Conservation (phyloP, 2,113 vertebrate species). For the Zeus faber region DNA sequence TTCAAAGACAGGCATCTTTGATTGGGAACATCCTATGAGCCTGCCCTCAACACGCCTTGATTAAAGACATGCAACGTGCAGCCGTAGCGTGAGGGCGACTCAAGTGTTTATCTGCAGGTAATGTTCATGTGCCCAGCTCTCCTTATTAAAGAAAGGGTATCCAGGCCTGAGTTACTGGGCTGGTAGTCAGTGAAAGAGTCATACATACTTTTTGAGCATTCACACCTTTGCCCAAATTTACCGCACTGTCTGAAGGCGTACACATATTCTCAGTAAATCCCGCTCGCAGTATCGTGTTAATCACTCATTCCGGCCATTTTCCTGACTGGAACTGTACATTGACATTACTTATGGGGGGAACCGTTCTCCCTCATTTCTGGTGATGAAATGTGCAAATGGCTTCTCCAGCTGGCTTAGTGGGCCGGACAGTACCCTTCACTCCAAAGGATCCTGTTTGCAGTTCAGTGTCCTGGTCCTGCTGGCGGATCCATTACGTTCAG, state of each 20-base stretch:
- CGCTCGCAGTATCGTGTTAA: no score
- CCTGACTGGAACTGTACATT: conserved; percentile 6
- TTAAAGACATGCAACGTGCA: conserved; percentile 19
- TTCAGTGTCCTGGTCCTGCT: conserved; percentile 41
- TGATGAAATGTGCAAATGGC: conserved; percentile 41
- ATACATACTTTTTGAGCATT: no score
- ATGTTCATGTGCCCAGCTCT: no score
- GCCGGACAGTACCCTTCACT: conserved; percentile 36
- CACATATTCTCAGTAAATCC: no score
- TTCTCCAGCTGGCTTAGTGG: conserved; percentile 51
- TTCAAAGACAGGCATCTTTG: conserved; percentile 14
- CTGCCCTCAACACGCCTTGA: conserved; percentile 15
- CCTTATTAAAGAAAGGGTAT: no score
- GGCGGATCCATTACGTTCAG: conserved; percentile 60
- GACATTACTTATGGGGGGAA: conserved; percentile 29
- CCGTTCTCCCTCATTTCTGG: background rate
- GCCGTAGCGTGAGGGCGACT: no score
- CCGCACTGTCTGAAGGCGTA: no score
- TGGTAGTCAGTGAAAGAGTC: no score
- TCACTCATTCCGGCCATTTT: background rate
- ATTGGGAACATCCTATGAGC: conserved; percentile 19
- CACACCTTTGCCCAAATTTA: no score
- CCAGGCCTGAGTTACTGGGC: no score
- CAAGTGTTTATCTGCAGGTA: no score
- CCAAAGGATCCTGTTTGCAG: conserved; percentile 41